Base-by-base conservation (phyloP, 2,113 vertebrate species). In the Sarotherodon lohbergeri region DNA sequence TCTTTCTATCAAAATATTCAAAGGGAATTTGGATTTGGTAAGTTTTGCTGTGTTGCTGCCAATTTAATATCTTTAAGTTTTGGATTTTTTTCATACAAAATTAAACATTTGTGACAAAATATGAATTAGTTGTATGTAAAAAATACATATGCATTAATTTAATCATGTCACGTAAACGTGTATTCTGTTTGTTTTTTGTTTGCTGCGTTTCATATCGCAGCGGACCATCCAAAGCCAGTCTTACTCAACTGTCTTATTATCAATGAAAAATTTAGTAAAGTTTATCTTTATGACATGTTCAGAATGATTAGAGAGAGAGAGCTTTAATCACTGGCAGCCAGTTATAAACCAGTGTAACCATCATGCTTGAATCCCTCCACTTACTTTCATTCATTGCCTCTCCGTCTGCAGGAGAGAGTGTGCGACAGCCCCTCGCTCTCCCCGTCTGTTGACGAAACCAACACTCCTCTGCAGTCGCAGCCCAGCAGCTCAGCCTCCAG, bases 401-500 rank as follows among this genome's bases (percentile, higher is more conserved):
- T 43, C 11, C 16, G 5, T 59, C 14, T 80, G n/a, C 90, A 95
- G 98, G 98, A 98, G 88, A 93, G 97, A 90, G 97, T 98, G 90
- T 97, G 97, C 61, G 97, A 97, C 93, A 98, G 97, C 94, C 97
- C 97, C 17, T 99, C 98, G 46, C 97, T 97, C 43, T 95, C 96
- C 88, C 97, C 97, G 0, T 98, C 97, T 59, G 92, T 97, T 43
- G 98, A 98, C 80, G 98, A 98, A 27, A 96, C 92, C 6, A 97
- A 97, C 87, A 98, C 97, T 88, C 97, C 97, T 43, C 95, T 96
- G 1, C 98, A 97, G 90, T 98, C 98, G 0, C 97, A 97, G 83
- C 97, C 97, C 82, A 98, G 97, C 95, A 98, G 97, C 96, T 98
- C 98, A 2, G 94, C 97, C 81, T 98, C 98, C 94, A 98, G 98